Conservation (phyloP, 2,888 invertebrate species). For the Drosophila hamatofila region DNA sequence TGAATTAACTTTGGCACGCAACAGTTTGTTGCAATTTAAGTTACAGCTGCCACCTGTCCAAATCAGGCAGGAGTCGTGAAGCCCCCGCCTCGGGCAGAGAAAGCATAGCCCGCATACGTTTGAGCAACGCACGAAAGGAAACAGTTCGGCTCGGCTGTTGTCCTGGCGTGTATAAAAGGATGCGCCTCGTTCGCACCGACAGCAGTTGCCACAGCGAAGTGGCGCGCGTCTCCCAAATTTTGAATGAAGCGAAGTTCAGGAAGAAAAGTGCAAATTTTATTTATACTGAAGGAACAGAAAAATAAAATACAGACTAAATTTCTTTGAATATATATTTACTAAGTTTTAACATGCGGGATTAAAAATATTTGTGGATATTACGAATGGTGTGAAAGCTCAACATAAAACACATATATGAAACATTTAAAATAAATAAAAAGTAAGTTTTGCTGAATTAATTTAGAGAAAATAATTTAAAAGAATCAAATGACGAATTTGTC, state of each 20-base stretch:
- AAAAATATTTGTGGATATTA: slow-evolving; percentile 1
- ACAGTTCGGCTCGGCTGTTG: slow-evolving; percentile 28
- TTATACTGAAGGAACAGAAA: background rate
- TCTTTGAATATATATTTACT: background rate
- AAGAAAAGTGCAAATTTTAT: slow-evolving; percentile 10
- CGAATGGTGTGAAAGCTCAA: background rate
- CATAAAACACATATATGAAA: background rate
- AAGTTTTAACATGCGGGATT: slow-evolving; percentile 1
- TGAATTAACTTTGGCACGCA: slow-evolving; percentile 61
- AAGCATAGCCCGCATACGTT: slow-evolving; percentile 31
- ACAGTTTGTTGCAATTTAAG: slow-evolving; percentile 76
- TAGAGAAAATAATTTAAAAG: background rate
- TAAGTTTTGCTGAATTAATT: background rate
- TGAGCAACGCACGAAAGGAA: slow-evolving; percentile 14
- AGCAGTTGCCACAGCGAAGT: slow-evolving; percentile 70
- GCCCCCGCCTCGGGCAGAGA: slow-evolving; percentile 10
- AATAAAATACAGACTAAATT: background rate
- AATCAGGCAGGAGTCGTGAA: slow-evolving; percentile 11
- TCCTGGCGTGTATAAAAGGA: slow-evolving; percentile 67
- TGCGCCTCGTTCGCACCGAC: slow-evolving; percentile 35
- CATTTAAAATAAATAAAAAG: background rate
- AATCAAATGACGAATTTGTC: no score
- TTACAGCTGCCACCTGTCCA: slow-evolving; percentile 65
- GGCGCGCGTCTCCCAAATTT: slow-evolving; percentile 67
- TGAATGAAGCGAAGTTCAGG: background rate